A percentile compares a stretch with the other conserved stretches of the same genome.
phyloP scores from a whole-genome alignment of 2,797 vertebrate genomes.

The Rallus crepitans region DNA sequence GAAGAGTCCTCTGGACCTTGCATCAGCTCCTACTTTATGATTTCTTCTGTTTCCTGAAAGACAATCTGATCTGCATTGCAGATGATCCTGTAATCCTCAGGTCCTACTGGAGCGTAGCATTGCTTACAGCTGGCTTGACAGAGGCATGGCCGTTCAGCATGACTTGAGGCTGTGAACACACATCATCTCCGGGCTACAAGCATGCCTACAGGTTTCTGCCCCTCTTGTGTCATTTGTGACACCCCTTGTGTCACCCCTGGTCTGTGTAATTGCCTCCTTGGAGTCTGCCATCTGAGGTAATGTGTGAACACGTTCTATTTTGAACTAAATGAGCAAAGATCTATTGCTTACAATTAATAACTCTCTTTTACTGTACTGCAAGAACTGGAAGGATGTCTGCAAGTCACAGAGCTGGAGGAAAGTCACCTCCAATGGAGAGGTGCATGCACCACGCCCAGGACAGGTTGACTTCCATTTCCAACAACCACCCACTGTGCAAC shows the following conservation, averaged over 20 bases:
- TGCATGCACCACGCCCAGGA: not conserved
- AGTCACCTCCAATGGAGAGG: rapidly evolving
- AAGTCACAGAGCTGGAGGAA: not conserved
- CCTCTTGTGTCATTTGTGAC: too few species aligned
- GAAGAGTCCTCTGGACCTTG: not conserved
- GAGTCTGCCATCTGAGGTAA: not conserved
- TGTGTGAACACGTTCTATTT: not conserved
- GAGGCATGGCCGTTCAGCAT: rapidly evolving
- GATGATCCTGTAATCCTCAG: not conserved
- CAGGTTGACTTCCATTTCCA: not conserved
- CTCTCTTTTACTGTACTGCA: not conserved
- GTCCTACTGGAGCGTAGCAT: not conserved
- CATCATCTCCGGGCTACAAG: not conserved
- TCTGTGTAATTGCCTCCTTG: not conserved
- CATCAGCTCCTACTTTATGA: not conserved
- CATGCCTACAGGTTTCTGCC: not conserved
- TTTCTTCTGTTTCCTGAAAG: not conserved
- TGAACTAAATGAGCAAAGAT: not conserved
- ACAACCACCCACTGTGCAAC: not conserved
- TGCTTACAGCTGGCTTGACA: not conserved
- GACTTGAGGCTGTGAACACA: not conserved
- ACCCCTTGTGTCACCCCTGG: not conserved
- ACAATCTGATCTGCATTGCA: conserved; percentile 26
- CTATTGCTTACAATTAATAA: not conserved
- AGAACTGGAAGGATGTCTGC: not conserved